These are phyloP conservation scores for Watersipora subatra DNA, from an alignment of 1,140 invertebrate species.

Conservation along the genomic window DNA sequence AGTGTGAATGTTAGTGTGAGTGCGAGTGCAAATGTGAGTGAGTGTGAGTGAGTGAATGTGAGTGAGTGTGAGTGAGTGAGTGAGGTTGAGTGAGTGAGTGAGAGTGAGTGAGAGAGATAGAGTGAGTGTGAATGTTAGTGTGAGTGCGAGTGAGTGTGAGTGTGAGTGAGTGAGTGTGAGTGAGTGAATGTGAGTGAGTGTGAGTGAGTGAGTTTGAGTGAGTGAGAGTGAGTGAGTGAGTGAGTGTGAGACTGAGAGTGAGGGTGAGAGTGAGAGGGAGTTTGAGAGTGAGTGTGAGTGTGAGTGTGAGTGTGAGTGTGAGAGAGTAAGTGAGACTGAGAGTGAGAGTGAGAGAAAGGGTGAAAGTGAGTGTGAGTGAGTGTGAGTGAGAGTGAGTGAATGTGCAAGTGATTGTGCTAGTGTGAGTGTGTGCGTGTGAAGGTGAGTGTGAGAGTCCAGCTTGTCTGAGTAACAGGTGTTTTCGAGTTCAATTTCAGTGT, in stretches of 20 bases:
- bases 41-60: background rate
- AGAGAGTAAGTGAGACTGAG: background rate
- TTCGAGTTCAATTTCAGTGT: too few species aligned
- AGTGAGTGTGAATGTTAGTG: background rate
- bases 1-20: background rate
- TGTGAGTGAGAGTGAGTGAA: background rate
- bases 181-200: background rate
- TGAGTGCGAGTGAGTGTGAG: background rate
- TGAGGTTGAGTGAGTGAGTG: background rate
- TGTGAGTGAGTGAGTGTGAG: background rate
- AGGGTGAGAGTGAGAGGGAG: background rate
- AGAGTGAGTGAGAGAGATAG: background rate
- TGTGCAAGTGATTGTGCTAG: background rate
- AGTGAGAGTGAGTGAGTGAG: background rate
- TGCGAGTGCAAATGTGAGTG: background rate
- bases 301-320: background rate
- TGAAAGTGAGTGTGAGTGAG: background rate
- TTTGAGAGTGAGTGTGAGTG: background rate
- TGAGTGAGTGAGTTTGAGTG: background rate
- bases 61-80: background rate
- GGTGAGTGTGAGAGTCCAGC: background rate
- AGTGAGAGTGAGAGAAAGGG: background rate
- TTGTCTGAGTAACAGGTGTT: too few species aligned
- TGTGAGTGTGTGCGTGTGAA: background rate
- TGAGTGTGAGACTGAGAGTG: background rate